Base-by-base conservation (phyloP, 2,113 vertebrate species). In the Xenopus laevis region DNA sequence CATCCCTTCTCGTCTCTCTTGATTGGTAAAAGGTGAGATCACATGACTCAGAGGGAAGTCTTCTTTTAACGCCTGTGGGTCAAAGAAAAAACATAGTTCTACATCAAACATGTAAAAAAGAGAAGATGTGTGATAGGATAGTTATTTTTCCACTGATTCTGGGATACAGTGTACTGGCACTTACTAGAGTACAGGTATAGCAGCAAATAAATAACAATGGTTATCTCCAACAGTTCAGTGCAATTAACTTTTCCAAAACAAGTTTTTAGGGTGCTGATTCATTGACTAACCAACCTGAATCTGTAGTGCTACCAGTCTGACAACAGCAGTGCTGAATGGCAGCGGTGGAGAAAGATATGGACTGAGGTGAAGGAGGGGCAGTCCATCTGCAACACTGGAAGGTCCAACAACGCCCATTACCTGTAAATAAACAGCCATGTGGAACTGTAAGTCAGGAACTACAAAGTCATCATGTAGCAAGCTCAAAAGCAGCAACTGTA, bases 361-460 rank as follows among this genome's bases (percentile, higher is more conserved):
- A 91, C 97, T 99, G 86, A 99, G 92, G 91, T 99, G 97, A 89
- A 99, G 95, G 83, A 99, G 93, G 77, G 97, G 97, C 72, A 99
- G 92, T 79, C 97, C 97, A 12, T 99, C 97, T 62, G 97, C 97
- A 88, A 99, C 97, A 83, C 97, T 99, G 87, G 97, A 99, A 76
- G 97, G 97, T 82, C 97, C 97, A 75, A 99, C 97, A 74, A 99
- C 97, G 78, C 97, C 97, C 97, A 99, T 99, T 85, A 99, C 97
- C 97, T 99, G 89, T 79, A 91, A 89, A 84, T 88, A 84, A 91
- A 92, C 33, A 40, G 23, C 46, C 46, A 47, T 47, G 13, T 50
- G 10, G 12, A 50, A 50, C 11, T 50, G 12, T 50, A 13, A 16
- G 9, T 50, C 47, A 50, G 15, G 10, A 50, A 16, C 15, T 13